Evolutionary conservation across 2,113 vertebrate genomes (phyloP).

Genomic region (Anas platyrhynchos): DNA sequence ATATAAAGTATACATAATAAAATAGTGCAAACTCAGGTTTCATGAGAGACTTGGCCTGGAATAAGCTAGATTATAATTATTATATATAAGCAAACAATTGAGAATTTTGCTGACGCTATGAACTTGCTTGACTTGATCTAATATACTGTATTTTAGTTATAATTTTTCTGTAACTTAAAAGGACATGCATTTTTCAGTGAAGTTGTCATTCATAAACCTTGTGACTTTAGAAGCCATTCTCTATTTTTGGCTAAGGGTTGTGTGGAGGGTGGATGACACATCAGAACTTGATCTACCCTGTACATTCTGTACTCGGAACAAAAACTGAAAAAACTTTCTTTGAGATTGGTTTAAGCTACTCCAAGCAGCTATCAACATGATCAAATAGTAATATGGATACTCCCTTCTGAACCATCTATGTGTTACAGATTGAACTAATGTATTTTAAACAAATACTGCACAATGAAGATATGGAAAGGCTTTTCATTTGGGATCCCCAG

Average conservation of each 20-base stretch:
- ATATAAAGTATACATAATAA: background rate
- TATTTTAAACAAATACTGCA: background rate
- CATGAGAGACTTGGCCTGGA: background rate
- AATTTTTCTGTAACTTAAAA: background rate
- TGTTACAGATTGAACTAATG: background rate
- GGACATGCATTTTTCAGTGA: slow-evolving; percentile 15
- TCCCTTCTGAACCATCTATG: background rate
- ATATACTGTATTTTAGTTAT: background rate
- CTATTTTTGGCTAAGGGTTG: slow-evolving; percentile 10
- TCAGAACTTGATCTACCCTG: slow-evolving; percentile 42
- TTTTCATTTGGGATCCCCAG: background rate
- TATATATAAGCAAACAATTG: background rate
- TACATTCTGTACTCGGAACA: slow-evolving; percentile 64
- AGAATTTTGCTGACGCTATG: slow-evolving; percentile 5
- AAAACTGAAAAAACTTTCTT: slow-evolving; percentile 32
- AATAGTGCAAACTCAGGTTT: background rate
- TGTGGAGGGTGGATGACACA: slow-evolving; percentile 7
- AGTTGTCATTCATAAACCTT: slow-evolving; percentile 24
- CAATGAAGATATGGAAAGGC: background rate
- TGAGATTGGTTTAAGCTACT: slow-evolving; percentile 10
- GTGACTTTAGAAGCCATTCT: background rate
- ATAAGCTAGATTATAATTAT: background rate
- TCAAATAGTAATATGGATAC: background rate
- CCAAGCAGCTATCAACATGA: background rate
- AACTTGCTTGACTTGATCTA: slow-evolving; percentile 5